These are phyloP conservation scores for Spisula subtruncata DNA, from an alignment of 2,888 invertebrate genomes.

Conservation along the genomic window DNA sequence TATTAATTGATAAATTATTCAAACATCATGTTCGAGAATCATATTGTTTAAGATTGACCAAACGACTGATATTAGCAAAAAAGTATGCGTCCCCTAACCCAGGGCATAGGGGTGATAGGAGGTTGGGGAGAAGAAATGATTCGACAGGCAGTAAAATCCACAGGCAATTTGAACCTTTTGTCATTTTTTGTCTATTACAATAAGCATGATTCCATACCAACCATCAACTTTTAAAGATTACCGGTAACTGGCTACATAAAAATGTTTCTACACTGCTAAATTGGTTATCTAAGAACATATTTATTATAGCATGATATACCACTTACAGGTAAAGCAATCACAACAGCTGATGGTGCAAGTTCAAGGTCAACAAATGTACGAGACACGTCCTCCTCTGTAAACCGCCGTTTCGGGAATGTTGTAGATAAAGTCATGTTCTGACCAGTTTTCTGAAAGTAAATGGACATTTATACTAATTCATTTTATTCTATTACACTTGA, in stretches of 20 bases:
- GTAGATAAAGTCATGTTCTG: constrained; percentile 91
- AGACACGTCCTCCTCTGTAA: constrained; percentile 89
- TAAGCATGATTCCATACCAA: too few species aligned
- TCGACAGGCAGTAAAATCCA: too few species aligned
- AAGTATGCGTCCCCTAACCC: background rate
- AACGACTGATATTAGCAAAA: background rate
- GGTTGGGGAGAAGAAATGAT: too few species aligned
- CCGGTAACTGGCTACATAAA: too few species aligned
- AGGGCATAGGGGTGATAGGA: background rate
- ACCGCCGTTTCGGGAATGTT: constrained; percentile 92
- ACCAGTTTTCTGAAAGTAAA: constrained; percentile 69
- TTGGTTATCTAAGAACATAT: background rate
- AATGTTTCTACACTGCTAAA: too few species aligned
- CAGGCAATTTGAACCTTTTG: too few species aligned
- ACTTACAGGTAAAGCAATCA: constrained; percentile 91
- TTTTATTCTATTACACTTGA: background rate
- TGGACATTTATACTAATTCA: background rate
- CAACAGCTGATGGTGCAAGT: constrained; percentile 92
- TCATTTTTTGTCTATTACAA: too few species aligned
- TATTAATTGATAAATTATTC: too few species aligned
- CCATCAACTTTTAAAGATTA: too few species aligned
- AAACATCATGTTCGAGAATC: too few species aligned
- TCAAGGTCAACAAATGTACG: constrained; percentile 90
- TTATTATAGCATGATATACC: background rate
- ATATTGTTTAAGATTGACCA: too few species aligned